Evolutionary conservation across 92 coral and sea anemone species (phyloP).

Genomic region (Actinostola sp.): DNA sequence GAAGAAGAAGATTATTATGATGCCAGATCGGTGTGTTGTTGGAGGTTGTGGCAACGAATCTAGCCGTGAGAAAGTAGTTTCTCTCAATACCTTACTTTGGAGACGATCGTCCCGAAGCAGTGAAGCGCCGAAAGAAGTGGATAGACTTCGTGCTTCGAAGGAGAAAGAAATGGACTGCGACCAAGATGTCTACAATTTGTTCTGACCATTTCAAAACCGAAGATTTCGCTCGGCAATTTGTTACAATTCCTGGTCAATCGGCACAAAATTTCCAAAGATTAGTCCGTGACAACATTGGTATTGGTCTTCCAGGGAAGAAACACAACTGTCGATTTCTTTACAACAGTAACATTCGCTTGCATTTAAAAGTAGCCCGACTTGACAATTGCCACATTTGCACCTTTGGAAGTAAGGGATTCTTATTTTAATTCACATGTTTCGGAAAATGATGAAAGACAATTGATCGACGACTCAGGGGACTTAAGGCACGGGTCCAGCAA

Average conservation of each 20-base stretch:
- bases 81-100: conserved; percentile 25
- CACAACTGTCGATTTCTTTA: conserved; percentile 41
- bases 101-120: conserved; percentile 42
- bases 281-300: not conserved
- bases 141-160: conserved; percentile 30
- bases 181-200: not conserved
- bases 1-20: too few species aligned
- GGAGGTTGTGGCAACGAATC: conserved; percentile 54
- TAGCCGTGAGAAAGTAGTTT: conserved; percentile 36
- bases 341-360: conserved; percentile 50
- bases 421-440: too few species aligned
- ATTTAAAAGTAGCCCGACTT: conserved; percentile 16
- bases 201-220: conserved; percentile 1
- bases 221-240: conserved; percentile 7
- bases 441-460: not conserved
- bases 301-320: conserved; percentile 22
- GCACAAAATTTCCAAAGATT: conserved; percentile 1
- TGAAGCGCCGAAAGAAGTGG: conserved; percentile 35
- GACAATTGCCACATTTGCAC: conserved; percentile 44
- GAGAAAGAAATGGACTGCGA: not conserved
- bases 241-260: not conserved
- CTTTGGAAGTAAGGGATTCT: conserved; percentile 10
- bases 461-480: too few species aligned
- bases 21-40: conserved; percentile 60
- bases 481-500: too few species aligned